Evolutionary conservation across 2,113 vertebrate genomes (phyloP).

Genomic region (Notarius quadriscutis): DNA sequence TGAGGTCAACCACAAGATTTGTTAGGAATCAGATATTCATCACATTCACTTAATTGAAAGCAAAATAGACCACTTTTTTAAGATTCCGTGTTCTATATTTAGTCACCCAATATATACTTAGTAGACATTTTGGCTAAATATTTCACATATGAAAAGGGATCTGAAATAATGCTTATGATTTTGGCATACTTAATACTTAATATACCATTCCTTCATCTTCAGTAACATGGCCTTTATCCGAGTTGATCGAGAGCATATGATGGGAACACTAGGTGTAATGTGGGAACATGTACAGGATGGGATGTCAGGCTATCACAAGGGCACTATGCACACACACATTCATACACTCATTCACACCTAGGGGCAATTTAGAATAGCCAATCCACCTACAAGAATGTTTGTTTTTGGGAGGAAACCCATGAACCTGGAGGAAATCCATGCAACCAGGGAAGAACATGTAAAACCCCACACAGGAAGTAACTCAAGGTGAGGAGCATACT

Average conservation of each 20-base stretch:
- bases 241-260: no score
- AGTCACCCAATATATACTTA: neutral
- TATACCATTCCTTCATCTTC: neutral
- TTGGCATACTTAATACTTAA: neutral
- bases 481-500: neutral
- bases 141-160: neutral
- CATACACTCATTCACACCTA: neutral
- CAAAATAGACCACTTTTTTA: neutral
- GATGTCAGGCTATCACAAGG: neutral
- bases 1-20: neutral
- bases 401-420: neutral
- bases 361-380: neutral
- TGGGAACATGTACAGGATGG: neutral
- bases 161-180: neutral
- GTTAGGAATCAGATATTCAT: neutral
- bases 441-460: neutral
- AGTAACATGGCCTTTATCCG: neutral
- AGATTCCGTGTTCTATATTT: neutral
- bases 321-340: neutral
- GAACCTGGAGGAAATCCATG: neutral
- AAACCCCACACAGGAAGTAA: neutral
- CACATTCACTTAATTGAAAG: neutral
- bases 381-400: neutral
- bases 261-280: neutral
- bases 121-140: neutral